Evolutionary conservation across 2,888 invertebrate genomes (phyloP).

Genomic region (Poecilus cupreus): DNA sequence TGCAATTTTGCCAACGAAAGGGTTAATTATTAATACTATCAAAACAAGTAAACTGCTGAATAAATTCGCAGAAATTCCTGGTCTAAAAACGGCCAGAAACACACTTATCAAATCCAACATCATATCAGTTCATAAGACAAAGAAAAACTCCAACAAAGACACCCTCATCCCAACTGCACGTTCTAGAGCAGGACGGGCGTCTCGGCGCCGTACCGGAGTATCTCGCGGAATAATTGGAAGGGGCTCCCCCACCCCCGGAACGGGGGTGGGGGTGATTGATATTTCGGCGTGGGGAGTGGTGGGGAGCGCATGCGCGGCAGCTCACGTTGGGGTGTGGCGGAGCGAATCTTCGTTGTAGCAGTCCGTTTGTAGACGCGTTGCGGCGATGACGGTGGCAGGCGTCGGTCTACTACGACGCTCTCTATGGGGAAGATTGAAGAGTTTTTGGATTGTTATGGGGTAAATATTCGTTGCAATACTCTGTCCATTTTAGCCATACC

Average conservation of each 20-base stretch:
- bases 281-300: slow-evolving; percentile 43
- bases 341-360: slow-evolving; percentile 6
- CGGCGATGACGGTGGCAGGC: background rate
- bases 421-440: background rate
- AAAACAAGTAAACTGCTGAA: too few species aligned
- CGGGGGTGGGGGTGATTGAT: background rate
- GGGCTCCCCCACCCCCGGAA: background rate
- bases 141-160: background rate
- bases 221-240: slow-evolving; percentile 29
- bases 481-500: background rate
- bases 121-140: background rate
- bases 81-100: too few species aligned
- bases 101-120: background rate
- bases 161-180: background rate
- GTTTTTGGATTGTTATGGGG: background rate
- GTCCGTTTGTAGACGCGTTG: slow-evolving; percentile 23
- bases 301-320: slow-evolving; percentile 30
- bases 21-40: too few species aligned
- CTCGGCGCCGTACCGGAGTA: background rate
- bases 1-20: too few species aligned
- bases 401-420: background rate
- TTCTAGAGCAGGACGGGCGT: too few species aligned
- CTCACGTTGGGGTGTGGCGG: slow-evolving; percentile 51
- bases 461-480: background rate
- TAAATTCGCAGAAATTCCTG: too few species aligned